phyloP scores from a whole-genome alignment of 2,113 vertebrate species.

The Semicossyphus pulcher region DNA sequence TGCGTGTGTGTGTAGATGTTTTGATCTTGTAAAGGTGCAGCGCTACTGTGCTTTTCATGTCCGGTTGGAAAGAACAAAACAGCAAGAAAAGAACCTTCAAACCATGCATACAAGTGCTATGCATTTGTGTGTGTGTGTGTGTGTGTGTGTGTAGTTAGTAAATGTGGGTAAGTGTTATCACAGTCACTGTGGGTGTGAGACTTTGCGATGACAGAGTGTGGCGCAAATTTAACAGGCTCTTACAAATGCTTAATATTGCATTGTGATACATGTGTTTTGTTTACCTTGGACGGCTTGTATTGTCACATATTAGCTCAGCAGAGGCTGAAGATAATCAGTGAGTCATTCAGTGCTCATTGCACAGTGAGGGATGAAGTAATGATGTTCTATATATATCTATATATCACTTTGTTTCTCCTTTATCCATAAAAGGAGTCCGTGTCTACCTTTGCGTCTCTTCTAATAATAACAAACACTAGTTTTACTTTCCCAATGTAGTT shows the following conservation, averaged over 20 bases:
- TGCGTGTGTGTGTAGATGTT: not conserved
- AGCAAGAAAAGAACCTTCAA: no score
- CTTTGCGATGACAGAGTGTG: conserved; percentile 56
- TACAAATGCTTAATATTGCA: conserved; percentile 24
- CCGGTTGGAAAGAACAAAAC: no score
- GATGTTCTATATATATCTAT: not conserved
- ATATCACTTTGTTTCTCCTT: not conserved
- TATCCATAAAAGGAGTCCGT: no score
- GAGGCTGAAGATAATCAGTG: conserved; percentile 35
- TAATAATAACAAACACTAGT: no score
- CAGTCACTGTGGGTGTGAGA: conserved; percentile 70
- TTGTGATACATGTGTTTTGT: no score
- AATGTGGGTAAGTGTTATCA: conserved; percentile 65
- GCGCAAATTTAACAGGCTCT: conserved; percentile 39
- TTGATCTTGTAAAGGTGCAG: not conserved
- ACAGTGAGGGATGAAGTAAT: not conserved
- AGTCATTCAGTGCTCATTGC: conserved; percentile 5
- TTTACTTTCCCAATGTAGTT: no score
- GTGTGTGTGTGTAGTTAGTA: conserved; percentile 22
- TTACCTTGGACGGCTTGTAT: conserved; percentile 39
- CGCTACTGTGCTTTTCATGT: not conserved
- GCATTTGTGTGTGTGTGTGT: conserved; percentile 29
- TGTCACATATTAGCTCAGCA: conserved; percentile 39
- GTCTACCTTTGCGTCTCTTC: no score
- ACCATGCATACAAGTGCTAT: conserved; percentile 8